These are phyloP conservation scores for Aleiodes alternator DNA, from an alignment of 2,888 invertebrate genomes.

Conservation along the genomic window DNA sequence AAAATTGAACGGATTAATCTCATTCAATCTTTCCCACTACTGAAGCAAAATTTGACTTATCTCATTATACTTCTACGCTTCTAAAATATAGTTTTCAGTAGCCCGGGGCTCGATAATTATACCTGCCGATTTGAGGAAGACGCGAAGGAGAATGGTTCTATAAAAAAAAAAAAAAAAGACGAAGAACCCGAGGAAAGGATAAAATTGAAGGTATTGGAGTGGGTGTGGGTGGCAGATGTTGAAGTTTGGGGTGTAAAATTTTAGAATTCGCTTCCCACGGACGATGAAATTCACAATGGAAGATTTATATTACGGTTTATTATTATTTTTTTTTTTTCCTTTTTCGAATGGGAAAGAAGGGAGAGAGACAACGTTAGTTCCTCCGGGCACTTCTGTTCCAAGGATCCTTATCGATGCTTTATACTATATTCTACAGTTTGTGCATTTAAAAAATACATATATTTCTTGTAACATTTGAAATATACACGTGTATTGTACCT, in stretches of 20 bases:
- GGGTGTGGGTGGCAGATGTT: slow-evolving; percentile 29
- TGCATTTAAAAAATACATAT: slow-evolving; percentile 43
- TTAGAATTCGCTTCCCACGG: slow-evolving; percentile 28
- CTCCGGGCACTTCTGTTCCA: slow-evolving; percentile 29
- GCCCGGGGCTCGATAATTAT: slow-evolving; percentile 45
- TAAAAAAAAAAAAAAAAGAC: slow-evolving; percentile 7
- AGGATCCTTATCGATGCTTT: slow-evolving; percentile 51
- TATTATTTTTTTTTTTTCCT: not conserved
- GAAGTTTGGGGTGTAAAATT: slow-evolving; percentile 18
- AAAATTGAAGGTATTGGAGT: not conserved
- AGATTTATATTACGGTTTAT: slow-evolving; percentile 44
- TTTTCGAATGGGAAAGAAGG: not conserved
- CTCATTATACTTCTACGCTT: too few relatives aligned
- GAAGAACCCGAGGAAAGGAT: slow-evolving; percentile 12
- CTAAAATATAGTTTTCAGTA: slow-evolving; percentile 25
- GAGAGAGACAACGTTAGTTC: slow-evolving; percentile 8
- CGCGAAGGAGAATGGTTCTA: slow-evolving; percentile 27
- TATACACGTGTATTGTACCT: not conserved
- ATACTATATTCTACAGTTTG: slow-evolving; percentile 47
- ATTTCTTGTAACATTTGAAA: slow-evolving; percentile 18
- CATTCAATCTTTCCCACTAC: too few relatives aligned
- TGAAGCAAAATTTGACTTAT: too few relatives aligned
- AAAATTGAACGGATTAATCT: too few relatives aligned
- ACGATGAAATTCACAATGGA: slow-evolving; percentile 44
- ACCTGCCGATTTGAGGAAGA: slow-evolving; percentile 37